Conservation (phyloP, 1,140 invertebrate species). For the Calosoma granatense region DNA sequence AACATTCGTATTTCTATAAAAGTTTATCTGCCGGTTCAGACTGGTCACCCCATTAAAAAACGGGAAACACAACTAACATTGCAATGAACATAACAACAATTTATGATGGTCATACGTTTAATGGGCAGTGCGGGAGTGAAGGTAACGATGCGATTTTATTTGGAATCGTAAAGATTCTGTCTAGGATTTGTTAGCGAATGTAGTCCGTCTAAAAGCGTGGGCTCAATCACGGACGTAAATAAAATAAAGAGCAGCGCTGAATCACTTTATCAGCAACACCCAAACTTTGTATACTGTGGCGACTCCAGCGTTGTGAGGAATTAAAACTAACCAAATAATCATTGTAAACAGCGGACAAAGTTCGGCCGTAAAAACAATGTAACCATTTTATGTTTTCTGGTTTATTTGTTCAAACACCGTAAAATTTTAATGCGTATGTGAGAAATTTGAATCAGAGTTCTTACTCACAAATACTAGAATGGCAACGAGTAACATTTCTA, state of each 20-base stretch:
- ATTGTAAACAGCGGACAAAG: too few species aligned
- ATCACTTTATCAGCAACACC: too few species aligned
- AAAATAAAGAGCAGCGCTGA: not conserved
- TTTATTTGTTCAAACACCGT: too few species aligned
- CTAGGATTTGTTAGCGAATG: not conserved
- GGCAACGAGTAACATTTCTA: too few species aligned
- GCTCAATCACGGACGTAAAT: not conserved
- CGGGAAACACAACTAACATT: not conserved
- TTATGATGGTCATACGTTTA: not conserved
- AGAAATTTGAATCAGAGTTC: too few species aligned
- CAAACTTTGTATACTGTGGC: too few species aligned
- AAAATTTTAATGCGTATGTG: too few species aligned
- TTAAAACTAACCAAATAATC: too few species aligned
- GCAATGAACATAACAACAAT: conserved; percentile 6
- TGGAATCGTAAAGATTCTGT: conserved; percentile 1
- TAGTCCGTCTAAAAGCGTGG: not conserved
- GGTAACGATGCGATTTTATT: conserved; percentile 6
- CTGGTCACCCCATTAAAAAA: not conserved
- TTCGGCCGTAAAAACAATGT: too few species aligned
- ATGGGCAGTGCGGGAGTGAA: not conserved
- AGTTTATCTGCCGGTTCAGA: not conserved
- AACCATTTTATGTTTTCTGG: too few species aligned
- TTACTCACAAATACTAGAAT: too few species aligned
- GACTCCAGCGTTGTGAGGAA: too few species aligned
- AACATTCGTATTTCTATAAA: not conserved